These are phyloP conservation scores for Morpho helenor DNA, from an alignment of 2,888 invertebrate species.

Conservation along the genomic window DNA sequence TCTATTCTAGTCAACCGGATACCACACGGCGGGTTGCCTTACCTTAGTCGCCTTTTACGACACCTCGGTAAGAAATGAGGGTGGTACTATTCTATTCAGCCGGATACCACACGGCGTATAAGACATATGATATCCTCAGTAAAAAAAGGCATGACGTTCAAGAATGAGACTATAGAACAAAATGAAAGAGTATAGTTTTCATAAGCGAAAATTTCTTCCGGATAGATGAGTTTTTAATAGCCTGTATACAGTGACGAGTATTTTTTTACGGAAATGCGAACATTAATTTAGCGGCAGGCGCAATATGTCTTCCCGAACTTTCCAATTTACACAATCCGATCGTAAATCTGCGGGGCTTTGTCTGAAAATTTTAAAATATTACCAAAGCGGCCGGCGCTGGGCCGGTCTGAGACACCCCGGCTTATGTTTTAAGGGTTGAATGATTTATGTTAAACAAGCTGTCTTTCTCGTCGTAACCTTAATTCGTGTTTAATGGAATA, in stretches of 20 bases:
- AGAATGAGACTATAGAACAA: no score
- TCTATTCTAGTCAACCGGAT: no score
- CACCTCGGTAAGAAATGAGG: no score
- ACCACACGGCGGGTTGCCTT: no score
- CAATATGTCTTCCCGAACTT: slow-evolving; percentile 58
- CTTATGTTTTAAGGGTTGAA: slow-evolving; percentile 51
- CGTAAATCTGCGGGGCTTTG: slow-evolving; percentile 61
- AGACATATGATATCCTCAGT: no score
- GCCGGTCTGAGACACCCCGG: slow-evolving; percentile 37
- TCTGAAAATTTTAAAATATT: slow-evolving; percentile 60
- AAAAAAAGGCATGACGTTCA: no score
- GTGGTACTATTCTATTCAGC: no score
- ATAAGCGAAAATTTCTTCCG: no score
- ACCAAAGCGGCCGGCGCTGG: slow-evolving; percentile 32
- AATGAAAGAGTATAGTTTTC: no score
- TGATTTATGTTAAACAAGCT: slow-evolving; percentile 38
- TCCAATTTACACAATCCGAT: slow-evolving; percentile 63
- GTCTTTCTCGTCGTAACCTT: neutral
- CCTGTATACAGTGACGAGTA: slow-evolving; percentile 8
- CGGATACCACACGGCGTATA: no score
- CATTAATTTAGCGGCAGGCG: slow-evolving; percentile 42
- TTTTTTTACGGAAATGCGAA: slow-evolving; percentile 22
- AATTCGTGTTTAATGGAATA: neutral
- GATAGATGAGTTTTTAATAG: neutral
- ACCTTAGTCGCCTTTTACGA: no score